A percentile compares a stretch with the other conserved stretches of the same genome.
phyloP scores from a whole-genome alignment of 2,113 vertebrate genomes.

The Maccullochella peelii region DNA sequence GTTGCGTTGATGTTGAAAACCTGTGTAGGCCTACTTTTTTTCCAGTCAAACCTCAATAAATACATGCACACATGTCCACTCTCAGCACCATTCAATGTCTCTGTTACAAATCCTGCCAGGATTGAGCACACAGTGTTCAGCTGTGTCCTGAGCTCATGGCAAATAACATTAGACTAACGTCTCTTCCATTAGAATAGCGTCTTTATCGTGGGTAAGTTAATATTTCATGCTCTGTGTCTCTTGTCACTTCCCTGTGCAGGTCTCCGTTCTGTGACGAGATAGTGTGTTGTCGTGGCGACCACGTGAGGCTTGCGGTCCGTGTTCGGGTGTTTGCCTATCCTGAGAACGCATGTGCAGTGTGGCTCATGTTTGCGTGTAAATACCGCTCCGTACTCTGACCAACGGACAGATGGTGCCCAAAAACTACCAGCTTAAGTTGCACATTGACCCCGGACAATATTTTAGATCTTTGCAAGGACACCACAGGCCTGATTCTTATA shows the following conservation, averaged over 20 bases:
- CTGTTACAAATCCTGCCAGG: background rate
- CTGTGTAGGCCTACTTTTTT: too few relatives aligned
- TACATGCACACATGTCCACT: background rate
- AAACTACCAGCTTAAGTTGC: background rate
- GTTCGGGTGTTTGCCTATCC: slow-evolving; percentile 93
- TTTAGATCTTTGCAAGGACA: background rate
- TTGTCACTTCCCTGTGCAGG: slow-evolving; percentile 76
- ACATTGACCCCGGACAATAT: background rate
- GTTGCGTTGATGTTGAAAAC: too few relatives aligned
- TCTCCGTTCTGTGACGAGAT: slow-evolving; percentile 97
- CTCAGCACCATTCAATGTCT: too few relatives aligned
- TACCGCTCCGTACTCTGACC: slow-evolving; percentile 94
- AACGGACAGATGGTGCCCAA: rapidly evolving
- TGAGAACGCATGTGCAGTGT: slow-evolving; percentile 94
- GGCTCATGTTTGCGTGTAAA: slow-evolving; percentile 99
- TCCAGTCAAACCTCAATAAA: too few relatives aligned
- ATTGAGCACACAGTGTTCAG: background rate
- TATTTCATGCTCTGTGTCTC: background rate
- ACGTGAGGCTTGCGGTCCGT: slow-evolving; percentile 93
- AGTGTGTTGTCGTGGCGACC: slow-evolving; percentile 94
- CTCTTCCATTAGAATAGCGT: too few relatives aligned
- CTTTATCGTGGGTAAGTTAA: too few relatives aligned
- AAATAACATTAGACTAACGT: background rate
- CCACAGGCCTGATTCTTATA: background rate
- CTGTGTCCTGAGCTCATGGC: background rate